A percentile compares a stretch with the other conserved stretches of the same genome.
Evolutionary conservation across 2,797 vertebrate genomes (phyloP).

Genomic region (Mus spretus): DNA sequence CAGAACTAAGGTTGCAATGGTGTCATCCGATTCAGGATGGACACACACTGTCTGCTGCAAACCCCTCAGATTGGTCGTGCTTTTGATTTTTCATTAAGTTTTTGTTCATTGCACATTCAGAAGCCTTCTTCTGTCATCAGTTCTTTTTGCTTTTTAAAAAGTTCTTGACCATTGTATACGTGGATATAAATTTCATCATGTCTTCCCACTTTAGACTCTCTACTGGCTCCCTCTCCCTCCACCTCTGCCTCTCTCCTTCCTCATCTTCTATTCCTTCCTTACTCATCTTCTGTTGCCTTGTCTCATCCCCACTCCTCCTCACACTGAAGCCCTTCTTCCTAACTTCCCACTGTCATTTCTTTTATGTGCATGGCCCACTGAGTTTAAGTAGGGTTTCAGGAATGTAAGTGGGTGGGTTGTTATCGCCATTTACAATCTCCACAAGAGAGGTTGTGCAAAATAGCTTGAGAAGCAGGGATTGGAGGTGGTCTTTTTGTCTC

Average conservation of each 20-base stretch:
- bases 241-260: too few species aligned
- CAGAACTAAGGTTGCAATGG: not conserved
- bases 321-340: not conserved
- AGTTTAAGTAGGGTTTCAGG: not conserved
- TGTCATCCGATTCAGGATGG: not conserved
- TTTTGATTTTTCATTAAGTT: not conserved
- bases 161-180: not conserved
- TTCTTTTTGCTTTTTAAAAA: not conserved
- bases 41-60: too few species aligned
- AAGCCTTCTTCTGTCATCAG: not conserved
- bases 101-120: not conserved
- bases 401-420: not conserved
- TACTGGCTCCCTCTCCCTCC: not conserved
- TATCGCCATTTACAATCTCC: not conserved
- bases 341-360: not conserved
- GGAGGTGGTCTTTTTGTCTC: not conserved
- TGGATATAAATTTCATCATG: not conserved
- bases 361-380: not conserved
- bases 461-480: not conserved
- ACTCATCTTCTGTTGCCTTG: not conserved
- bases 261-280: not conserved
- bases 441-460: not conserved
- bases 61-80: not conserved
- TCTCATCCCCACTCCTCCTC: not conserved
- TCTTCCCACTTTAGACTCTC: not conserved